Conservation (phyloP, 2,113 vertebrate species). For the Gavialis gangeticus region DNA sequence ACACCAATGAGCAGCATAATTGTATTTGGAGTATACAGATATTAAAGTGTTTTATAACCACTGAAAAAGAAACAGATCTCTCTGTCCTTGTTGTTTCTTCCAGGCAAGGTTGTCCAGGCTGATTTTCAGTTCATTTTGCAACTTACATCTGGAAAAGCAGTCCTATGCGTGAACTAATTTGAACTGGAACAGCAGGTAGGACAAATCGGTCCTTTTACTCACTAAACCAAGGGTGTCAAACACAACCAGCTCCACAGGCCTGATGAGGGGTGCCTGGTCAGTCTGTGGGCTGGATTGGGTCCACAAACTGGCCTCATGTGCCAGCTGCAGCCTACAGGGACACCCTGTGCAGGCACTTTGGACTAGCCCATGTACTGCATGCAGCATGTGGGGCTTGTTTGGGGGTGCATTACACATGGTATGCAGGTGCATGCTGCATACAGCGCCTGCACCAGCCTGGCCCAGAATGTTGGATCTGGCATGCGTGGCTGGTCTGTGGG, state of each 20-base stretch:
- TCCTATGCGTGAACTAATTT: slow-evolving; percentile 14
- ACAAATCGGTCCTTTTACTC: neutral
- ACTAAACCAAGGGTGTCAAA: accelerated
- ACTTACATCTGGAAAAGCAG: slow-evolving; percentile 35
- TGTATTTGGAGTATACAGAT: neutral
- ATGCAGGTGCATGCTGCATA: too few species aligned
- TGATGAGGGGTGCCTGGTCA: too few species aligned
- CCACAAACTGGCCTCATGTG: accelerated
- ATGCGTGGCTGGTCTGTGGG: too few species aligned
- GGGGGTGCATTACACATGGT: too few species aligned
- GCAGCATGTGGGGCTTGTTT: too few species aligned
- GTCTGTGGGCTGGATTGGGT: neutral
- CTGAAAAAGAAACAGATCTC: neutral
- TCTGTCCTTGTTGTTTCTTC: neutral
- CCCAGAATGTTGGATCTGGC: too few species aligned
- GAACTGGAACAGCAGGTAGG: neutral
- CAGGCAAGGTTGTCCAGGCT: neutral
- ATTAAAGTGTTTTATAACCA: neutral
- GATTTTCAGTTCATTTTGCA: neutral
- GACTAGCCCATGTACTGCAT: accelerated
- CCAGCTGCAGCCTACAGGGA: accelerated
- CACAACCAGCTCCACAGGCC: neutral
- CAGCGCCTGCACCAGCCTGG: too few species aligned
- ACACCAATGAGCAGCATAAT: neutral
- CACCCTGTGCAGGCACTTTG: accelerated